phyloP scores from a whole-genome alignment of 2,797 vertebrate genomes.

The Myotis planiceps region DNA sequence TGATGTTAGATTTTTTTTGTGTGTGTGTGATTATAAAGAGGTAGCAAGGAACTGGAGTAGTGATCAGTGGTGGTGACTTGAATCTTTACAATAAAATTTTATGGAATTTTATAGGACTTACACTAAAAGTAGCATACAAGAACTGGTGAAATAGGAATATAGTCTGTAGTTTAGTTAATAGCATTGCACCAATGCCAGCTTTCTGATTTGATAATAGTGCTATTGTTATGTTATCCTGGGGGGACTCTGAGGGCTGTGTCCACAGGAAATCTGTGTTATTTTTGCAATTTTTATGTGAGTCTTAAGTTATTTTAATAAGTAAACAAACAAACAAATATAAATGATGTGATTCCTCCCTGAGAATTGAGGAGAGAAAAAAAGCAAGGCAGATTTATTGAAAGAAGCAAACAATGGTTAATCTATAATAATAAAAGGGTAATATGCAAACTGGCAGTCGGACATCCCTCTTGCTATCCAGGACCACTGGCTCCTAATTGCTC shows the following conservation, averaged over 20 bases:
- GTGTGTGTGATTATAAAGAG: neutral
- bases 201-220: neutral
- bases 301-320: neutral
- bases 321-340: neutral
- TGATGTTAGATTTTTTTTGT: constrained; percentile 31
- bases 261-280: neutral
- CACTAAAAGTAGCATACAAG: neutral
- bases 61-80: neutral
- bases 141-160: neutral
- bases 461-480: no score
- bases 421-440: no score
- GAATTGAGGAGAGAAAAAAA: neutral
- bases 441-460: no score
- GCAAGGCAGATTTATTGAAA: neutral
- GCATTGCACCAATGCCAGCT: neutral
- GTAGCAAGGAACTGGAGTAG: neutral
- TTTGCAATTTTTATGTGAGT: neutral
- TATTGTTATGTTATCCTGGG: neutral
- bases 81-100: neutral
- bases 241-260: neutral
- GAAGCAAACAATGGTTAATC: neutral
- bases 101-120: neutral
- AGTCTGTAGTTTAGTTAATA: neutral
- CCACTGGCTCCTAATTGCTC: no score
- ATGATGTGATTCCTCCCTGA: neutral